Evolutionary conservation across 92 coral and sea anemone species (phyloP), one percentile per base, ranked within the genome.

Genomic region (Epizoanthus rinbou): DNA sequence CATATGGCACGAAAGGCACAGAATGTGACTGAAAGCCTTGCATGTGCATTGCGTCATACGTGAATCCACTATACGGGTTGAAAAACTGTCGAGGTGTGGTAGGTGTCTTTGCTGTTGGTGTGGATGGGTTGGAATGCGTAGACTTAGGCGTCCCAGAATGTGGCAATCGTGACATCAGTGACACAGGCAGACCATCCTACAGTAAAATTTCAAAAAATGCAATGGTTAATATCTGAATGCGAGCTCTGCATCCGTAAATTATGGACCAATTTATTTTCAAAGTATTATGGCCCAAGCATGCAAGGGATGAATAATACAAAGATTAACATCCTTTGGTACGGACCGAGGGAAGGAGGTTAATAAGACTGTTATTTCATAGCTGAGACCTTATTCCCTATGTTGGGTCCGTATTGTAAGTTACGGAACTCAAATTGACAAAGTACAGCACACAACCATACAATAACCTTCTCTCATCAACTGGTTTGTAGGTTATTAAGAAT

Each of bases 81-180:
- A 89, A 85, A 14, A 85, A 92, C 52, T 88, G 94, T 43, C 92
- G 21, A 11, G 88, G 17, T 17, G 91, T 80, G 33, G 85, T 78
- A 28, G 93, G 91, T 16, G 88, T 88, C 37, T 73, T 85, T 15
- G 90, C 86, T 23, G 94, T 89, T 80, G 98, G 94, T 17, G 98
- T 93, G 85, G 94, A 72, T 19, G 94, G 90, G 63, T 75, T 88
- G 35, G 94, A 89, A 39, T 62, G 82, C 16, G 57, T 62, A 28
- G 82, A 78, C 58, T 87, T 88, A 24, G 83, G 92, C 5, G 73
- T 73, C 24, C 65, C 88, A 64, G 86, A 52, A 23, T 65, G 66
- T n/a, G 92, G 86, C 24, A 88, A 67, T 65, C 91, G 80, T 64
- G 85, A 86, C 28, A 89, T 73, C 65, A 91, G 87, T 5, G 91